phyloP scores from a whole-genome alignment of 2,797 vertebrate species.

The Tragopan temminckii region DNA sequence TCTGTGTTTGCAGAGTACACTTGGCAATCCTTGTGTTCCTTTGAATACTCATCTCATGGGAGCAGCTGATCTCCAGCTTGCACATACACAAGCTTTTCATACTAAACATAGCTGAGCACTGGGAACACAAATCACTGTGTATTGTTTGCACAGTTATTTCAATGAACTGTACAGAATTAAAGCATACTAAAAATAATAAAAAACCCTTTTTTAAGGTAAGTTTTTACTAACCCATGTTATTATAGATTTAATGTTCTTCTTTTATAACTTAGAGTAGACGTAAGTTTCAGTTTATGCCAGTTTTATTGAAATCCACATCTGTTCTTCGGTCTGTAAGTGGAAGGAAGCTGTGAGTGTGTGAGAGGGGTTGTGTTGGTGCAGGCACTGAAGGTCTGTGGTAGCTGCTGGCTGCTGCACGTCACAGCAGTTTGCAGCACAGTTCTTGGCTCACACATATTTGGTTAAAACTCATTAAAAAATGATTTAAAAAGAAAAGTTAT shows the following conservation, averaged over 20 bases:
- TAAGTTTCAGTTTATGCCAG: background rate
- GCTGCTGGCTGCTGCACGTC: background rate
- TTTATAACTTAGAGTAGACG: background rate
- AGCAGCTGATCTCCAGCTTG: background rate
- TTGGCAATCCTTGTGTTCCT: background rate
- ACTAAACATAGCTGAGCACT: background rate
- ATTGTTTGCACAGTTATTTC: background rate
- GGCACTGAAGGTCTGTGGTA: accelerated
- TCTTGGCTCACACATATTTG: accelerated
- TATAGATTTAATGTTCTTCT: background rate
- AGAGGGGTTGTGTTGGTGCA: background rate
- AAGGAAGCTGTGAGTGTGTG: accelerated
- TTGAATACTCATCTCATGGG: background rate
- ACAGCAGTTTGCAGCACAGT: accelerated
- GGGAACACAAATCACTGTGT: background rate
- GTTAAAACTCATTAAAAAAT: background rate
- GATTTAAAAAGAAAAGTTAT: background rate
- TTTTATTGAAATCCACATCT: background rate
- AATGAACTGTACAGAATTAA: background rate
- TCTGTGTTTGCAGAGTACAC: background rate
- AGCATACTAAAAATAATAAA: background rate
- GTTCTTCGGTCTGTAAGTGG: background rate
- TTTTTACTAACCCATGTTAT: background rate
- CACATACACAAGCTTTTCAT: background rate
- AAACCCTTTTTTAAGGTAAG: background rate